Evolutionary conservation across 1,140 invertebrate genomes (phyloP).

Genomic region (Leptinotarsa undecemlineata): DNA sequence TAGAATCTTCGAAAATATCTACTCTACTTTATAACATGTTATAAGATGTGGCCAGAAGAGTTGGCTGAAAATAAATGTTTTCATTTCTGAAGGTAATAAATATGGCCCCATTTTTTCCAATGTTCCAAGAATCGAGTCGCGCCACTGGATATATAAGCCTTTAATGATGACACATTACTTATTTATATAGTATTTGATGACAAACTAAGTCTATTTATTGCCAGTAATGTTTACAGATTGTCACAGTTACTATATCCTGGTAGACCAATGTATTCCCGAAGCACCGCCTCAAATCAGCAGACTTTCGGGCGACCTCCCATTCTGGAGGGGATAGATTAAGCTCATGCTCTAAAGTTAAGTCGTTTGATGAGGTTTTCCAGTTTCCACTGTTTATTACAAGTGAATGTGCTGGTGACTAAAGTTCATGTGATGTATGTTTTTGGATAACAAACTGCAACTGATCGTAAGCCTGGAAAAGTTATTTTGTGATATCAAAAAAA

Average conservation of each 20-base stretch:
- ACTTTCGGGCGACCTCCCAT: slow-evolving; percentile 26
- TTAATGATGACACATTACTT: slow-evolving; percentile 46
- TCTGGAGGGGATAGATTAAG: slow-evolving; percentile 21
- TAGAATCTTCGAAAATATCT: too few species aligned
- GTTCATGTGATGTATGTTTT: neutral
- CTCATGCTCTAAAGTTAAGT: slow-evolving; percentile 23
- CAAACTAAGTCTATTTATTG: slow-evolving; percentile 43
- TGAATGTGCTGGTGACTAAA: neutral
- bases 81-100: too few species aligned
- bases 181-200: slow-evolving; percentile 41
- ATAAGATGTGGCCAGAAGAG: too few species aligned
- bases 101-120: too few species aligned
- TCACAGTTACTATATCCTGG: slow-evolving; percentile 43
- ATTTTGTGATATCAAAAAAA: too few species aligned
- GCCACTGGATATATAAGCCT: slow-evolving; percentile 32
- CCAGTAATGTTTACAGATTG: slow-evolving; percentile 45
- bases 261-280: slow-evolving; percentile 28
- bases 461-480: too few species aligned
- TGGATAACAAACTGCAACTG: neutral
- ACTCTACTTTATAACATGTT: too few species aligned
- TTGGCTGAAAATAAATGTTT: too few species aligned
- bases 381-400: slow-evolving; percentile 9
- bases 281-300: slow-evolving; percentile 17
- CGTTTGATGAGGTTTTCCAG: slow-evolving; percentile 13
- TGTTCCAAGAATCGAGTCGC: neutral